Conservation (phyloP, 1,140 invertebrate species). For the Hyles euphorbiae region DNA sequence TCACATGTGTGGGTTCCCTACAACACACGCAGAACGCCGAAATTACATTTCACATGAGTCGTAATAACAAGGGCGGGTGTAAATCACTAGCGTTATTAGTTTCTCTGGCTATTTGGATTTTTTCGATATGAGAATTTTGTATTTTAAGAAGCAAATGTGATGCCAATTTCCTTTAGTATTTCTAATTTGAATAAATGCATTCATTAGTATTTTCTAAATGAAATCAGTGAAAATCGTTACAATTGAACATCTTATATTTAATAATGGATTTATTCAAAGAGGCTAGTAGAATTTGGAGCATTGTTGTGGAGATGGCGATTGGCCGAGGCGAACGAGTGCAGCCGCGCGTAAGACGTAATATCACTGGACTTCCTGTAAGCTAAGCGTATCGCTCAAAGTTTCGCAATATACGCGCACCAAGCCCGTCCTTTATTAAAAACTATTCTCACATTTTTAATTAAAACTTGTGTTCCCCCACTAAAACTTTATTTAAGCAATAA, state of each 20-base stretch:
- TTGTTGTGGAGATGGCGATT: too few relatives aligned
- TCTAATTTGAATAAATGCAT: too few relatives aligned
- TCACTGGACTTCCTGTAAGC: slow-evolving; percentile 66
- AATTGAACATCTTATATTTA: too few relatives aligned
- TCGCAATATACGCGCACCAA: slow-evolving; percentile 72
- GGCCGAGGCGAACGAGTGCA: slow-evolving; percentile 9
- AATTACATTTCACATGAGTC: slow-evolving; percentile 75
- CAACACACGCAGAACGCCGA: slow-evolving; percentile 64
- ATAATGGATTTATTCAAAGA: too few relatives aligned
- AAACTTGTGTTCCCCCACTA: slow-evolving; percentile 75
- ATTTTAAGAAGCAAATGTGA: background rate
- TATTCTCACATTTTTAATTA: slow-evolving; percentile 76
- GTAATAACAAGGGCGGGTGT: slow-evolving; percentile 73
- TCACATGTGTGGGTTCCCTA: slow-evolving; percentile 44
- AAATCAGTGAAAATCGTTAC: too few relatives aligned
- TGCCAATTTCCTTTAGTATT: too few relatives aligned
- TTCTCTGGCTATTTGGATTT: slow-evolving; percentile 68
- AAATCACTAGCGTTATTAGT: slow-evolving; percentile 73
- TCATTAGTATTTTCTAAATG: too few relatives aligned
- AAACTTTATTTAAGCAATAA: slow-evolving; percentile 76
- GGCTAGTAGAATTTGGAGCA: too few relatives aligned
- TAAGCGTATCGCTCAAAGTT: slow-evolving; percentile 72
- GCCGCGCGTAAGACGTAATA: slow-evolving; percentile 43
- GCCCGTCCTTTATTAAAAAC: slow-evolving; percentile 75
- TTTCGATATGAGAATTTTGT: slow-evolving; percentile 43